A percentile compares a stretch with the other conserved stretches of the same genome.
These are phyloP conservation scores for Protosalanx chinensis DNA, from an alignment of 2,797 vertebrate species.

Conservation along the genomic window DNA sequence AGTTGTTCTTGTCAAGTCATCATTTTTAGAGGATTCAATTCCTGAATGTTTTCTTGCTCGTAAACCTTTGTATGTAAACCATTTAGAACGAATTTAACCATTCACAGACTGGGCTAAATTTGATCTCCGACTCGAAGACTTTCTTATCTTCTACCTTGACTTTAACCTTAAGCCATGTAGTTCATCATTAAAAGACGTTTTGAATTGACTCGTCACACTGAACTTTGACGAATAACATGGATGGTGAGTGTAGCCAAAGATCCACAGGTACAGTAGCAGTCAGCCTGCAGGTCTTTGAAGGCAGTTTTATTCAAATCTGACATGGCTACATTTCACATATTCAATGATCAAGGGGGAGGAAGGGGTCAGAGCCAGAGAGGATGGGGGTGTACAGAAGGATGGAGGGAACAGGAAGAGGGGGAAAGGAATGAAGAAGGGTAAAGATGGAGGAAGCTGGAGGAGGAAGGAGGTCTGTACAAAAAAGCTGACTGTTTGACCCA, in stretches of 20 bases:
- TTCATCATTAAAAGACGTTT: background rate
- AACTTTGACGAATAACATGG: background rate
- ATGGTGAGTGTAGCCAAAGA: background rate
- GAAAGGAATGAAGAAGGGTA: background rate
- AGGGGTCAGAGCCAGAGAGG: background rate
- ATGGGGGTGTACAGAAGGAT: background rate
- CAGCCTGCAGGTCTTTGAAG: background rate
- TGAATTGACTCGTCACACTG: background rate
- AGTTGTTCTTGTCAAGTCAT: background rate
- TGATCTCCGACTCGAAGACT: background rate
- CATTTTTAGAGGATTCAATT: background rate
- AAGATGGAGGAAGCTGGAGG: background rate
- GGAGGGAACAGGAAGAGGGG: background rate
- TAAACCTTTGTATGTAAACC: background rate
- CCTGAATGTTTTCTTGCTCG: too few relatives aligned
- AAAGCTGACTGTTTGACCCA: background rate
- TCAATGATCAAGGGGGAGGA: background rate
- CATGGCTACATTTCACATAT: background rate
- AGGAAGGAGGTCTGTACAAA: background rate
- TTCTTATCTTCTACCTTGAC: background rate
- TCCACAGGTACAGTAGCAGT: background rate
- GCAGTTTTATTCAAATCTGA: too few relatives aligned
- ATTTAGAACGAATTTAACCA: background rate
- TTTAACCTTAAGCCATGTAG: background rate
- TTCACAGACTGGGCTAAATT: background rate